Evolutionary conservation across 2,113 vertebrate species (phyloP), one percentile per base, ranked within the genome.

Genomic region (Centropristis striata): DNA sequence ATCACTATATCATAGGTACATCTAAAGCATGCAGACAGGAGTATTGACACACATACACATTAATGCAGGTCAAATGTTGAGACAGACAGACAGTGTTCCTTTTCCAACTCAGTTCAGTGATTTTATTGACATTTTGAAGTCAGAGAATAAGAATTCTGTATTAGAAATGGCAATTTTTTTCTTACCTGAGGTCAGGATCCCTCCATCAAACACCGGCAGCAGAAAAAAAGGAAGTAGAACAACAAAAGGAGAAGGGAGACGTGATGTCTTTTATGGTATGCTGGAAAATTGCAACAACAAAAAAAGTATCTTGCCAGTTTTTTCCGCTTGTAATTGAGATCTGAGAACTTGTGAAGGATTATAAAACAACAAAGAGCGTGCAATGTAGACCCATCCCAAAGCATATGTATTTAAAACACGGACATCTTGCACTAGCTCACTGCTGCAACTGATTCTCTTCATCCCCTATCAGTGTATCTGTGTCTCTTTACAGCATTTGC

Each of bases 171-270:
- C 18, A 49, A 46, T 21, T 36, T 57, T n/a, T 63, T 16, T 71
- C 74, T 63, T 82, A 78, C 85, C 85, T 76, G 63, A 47, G 32
- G 55, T 51, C 25, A 75, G 54, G 41, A 76, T 28, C 16, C 68
- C n/a, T 83, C 70, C 73, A 81, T 90, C 8, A 73, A 27, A 59
- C 41, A 49, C 28, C 25, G n/a, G 11, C 41, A 69, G 39, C 4
- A 55, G 49, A 51, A 20, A 53, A n/a, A 41, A 46, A 50, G 32
- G 12, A 12, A 4, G 39, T 15, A 50, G 65, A 37, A 18, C 21
- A 49, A 3, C 25, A 69, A 14, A 57, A 59, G 39, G 25, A 57
- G 47, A 27, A 47, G 25, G 21, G 64, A 7, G 28, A 72, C 53
- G 39, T n/a, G n/a, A 27, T 53, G 8, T 9, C 20, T 28, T 5